These are phyloP conservation scores for Piaya cayana DNA, from an alignment of 2,113 vertebrate species.

Conservation along the genomic window DNA sequence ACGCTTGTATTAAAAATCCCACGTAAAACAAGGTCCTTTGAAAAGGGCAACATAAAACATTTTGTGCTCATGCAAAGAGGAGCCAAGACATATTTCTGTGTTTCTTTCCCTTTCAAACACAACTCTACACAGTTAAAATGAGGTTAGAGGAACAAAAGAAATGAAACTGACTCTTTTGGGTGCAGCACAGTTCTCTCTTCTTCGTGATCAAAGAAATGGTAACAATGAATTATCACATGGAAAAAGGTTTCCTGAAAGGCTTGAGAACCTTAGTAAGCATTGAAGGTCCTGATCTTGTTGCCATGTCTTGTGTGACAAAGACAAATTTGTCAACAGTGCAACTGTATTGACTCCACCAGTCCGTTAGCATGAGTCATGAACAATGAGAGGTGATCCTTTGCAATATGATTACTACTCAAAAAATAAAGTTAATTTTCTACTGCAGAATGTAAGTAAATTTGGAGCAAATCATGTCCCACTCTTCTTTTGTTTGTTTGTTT, in stretches of 20 bases:
- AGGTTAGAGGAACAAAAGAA: not conserved
- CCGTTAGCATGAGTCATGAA: not conserved
- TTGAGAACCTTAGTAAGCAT: not conserved
- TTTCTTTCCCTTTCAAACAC: not conserved
- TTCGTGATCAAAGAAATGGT: not conserved
- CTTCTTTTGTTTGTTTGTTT: not conserved
- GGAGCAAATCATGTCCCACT: not conserved
- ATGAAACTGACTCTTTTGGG: not conserved
- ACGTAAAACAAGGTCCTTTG: slow-evolving; percentile 57
- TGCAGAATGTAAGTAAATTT: fast-evolving
- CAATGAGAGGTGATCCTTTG: not conserved
- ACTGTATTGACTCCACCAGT: not conserved
- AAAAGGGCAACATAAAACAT: slow-evolving; percentile 13
- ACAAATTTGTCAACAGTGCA: not conserved
- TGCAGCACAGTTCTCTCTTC: not conserved
- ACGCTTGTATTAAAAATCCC: slow-evolving; percentile 53
- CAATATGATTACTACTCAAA: not conserved
- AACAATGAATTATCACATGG: not conserved
- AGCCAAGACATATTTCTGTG: not conserved
- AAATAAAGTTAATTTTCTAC: not conserved
- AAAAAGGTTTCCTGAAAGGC: not conserved
- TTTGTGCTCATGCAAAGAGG: not conserved
- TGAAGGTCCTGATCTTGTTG: not conserved
- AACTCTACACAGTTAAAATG: not conserved
- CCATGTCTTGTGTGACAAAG: not conserved